Evolutionary conservation across 2,888 invertebrate genomes (phyloP), one percentile per base, ranked within the genome.

Genomic region (Hipparchia semele): DNA sequence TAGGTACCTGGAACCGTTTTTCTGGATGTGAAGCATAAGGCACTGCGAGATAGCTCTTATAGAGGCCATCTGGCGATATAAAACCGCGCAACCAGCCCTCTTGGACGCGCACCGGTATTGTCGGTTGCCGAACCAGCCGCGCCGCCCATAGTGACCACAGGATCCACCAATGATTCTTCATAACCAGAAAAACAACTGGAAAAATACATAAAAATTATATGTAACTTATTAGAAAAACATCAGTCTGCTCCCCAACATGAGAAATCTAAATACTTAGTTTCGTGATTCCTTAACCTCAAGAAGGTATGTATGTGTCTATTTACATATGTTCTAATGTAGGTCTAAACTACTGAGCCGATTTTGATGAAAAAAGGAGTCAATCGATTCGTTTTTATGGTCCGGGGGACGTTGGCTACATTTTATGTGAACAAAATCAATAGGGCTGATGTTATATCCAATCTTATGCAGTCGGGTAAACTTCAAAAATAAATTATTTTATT

Each of bases 81-180:
- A 64, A 73, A 0, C 77, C 77, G 5, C 71, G 72, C 53, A 77
- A 88, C 78, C 73, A 81, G 78, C 2, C 92, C n/a, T 84, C 82
- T 77, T 80, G 78, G 61, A 87, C 80, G 6, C 79, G 81, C 76
- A 91, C 77, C 62, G 81, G 79, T 23, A 71, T 61, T 53, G 89
- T 87, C 56, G 87, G 89, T 80, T 91, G 91, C n/a, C 84, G 86
- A 73, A 89, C 85, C 77, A 90, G 72, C 59, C 90, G 83, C 0
- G 84, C 86, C 9, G 87, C 87, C 90, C 91, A 90, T 64, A 92
- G 81, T 64, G 91, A 86, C 90, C 90, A 90, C 73, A 93, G 77
- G 75, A 92, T 85, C 75, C 89, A 7, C 92, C 90, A 91, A 73
- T 89, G 88, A 3, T 73, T 69, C 65, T 76, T 73, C 77, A 79